A percentile compares a stretch with the other conserved stretches of the same genome.
phyloP scores from a whole-genome alignment of 2,113 vertebrate genomes.

The Urocynchramus pylzowi region DNA sequence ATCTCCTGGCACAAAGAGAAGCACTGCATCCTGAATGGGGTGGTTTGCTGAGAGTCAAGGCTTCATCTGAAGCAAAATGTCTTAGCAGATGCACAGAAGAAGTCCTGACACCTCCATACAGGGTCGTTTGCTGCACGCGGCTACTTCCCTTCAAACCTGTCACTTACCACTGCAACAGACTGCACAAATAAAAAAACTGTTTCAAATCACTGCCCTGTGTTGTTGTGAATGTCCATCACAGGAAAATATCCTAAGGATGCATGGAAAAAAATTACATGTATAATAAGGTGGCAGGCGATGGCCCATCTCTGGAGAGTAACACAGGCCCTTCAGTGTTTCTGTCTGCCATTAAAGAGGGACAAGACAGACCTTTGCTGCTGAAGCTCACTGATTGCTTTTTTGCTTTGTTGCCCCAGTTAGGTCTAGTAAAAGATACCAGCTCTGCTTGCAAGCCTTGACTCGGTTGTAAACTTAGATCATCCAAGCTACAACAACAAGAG shows the following conservation, averaged over 20 bases:
- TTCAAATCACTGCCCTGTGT: background rate
- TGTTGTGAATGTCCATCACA: background rate
- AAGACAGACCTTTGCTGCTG: background rate
- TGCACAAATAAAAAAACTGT: background rate
- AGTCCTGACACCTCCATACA: background rate
- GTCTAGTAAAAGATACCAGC: background rate
- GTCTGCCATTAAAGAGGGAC: background rate
- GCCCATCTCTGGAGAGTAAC: background rate
- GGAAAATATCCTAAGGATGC: background rate
- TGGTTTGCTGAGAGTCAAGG: background rate
- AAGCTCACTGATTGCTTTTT: background rate
- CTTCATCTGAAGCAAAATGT: background rate
- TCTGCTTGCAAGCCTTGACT: slow-evolving; percentile 33
- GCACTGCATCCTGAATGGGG: rapidly evolving
- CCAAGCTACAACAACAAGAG: slow-evolving; percentile 33
- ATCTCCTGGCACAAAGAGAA: background rate
- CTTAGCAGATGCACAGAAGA: rapidly evolving
- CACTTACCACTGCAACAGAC: background rate
- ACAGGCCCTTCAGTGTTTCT: background rate
- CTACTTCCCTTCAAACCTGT: background rate
- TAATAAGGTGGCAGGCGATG: rapidly evolving
- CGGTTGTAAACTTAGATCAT: slow-evolving; percentile 22
- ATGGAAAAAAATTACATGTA: background rate
- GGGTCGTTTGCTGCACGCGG: rapidly evolving
- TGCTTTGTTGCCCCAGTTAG: background rate